Percentiles rank a stretch among this genome's conserved stretches.
These are phyloP conservation scores for Phymorhynchus buccinoides DNA, from an alignment of 1,140 invertebrate genomes.

Conservation along the genomic window DNA sequence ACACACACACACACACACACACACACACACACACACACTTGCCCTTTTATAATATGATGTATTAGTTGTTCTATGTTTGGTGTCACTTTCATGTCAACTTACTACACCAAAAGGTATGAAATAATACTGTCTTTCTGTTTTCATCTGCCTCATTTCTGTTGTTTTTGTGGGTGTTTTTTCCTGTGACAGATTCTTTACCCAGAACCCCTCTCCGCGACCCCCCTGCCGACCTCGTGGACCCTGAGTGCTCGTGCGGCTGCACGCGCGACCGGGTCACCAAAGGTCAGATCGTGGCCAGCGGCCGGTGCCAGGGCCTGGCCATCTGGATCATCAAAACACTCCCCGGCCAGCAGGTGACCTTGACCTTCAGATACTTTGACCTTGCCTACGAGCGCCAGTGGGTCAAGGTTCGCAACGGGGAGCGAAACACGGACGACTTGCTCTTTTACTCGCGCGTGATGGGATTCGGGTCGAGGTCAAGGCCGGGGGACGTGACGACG, in stretches of 20 bases:
- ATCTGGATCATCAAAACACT: conserved; percentile 56
- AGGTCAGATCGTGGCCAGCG: conserved; percentile 63
- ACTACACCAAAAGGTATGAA: no score
- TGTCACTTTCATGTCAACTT: no score
- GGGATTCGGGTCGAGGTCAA: conserved; percentile 41
- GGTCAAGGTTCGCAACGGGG: conserved; percentile 63
- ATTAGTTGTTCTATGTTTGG: no score
- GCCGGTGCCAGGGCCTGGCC: conserved; percentile 60
- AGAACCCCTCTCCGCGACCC: conserved; percentile 57
- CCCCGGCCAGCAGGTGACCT: conserved; percentile 46
- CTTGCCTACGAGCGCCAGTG: conserved; percentile 58
- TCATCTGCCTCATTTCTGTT: not conserved
- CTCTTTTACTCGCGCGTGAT: conserved; percentile 54
- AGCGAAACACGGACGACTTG: conserved; percentile 47
- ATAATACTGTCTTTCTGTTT: no score
- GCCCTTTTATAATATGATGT: no score
- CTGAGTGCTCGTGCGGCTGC: conserved; percentile 62
- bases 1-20: no score
- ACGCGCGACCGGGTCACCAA: conserved; percentile 26
- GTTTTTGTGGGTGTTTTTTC: no score
- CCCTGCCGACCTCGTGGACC: conserved; percentile 44
- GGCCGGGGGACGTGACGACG: conserved; percentile 54
- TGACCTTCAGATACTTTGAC: conserved; percentile 60
- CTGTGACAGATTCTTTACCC: conserved; percentile 56
- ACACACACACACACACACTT: no score